phyloP scores from a whole-genome alignment of 2,888 invertebrate genomes.

The Andricus quercusramuli region DNA sequence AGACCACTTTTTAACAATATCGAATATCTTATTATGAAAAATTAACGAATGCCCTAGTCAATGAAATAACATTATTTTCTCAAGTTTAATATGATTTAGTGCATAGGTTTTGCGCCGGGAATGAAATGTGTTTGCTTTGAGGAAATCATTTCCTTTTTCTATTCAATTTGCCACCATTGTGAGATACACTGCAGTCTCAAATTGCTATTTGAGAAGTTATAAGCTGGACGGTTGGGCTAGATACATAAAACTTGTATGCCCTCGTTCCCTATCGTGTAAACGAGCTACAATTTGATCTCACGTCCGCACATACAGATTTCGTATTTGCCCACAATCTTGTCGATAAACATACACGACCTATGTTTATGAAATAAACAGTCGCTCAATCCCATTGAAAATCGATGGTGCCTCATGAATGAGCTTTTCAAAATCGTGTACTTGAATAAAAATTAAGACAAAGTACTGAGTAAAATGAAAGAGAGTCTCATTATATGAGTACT shows the following conservation, averaged over 20 bases:
- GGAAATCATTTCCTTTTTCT: neutral
- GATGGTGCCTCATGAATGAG: neutral
- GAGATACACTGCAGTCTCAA: neutral
- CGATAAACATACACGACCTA: neutral
- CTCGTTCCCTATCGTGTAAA: neutral
- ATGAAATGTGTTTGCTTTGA: no score
- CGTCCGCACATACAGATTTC: neutral
- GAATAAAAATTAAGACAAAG: no score
- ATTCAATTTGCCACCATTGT: neutral
- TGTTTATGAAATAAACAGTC: slow-evolving; percentile 4
- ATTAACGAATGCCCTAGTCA: no score
- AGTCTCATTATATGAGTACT: no score
- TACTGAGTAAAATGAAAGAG: no score
- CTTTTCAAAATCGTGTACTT: neutral
- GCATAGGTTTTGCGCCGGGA: no score
- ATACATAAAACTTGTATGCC: neutral
- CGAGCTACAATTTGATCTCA: neutral
- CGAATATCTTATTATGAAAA: no score
- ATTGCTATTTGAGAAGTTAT: neutral
- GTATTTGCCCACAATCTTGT: slow-evolving; percentile 6
- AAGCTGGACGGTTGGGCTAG: neutral
- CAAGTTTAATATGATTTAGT: no score
- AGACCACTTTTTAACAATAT: no score
- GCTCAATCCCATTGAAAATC: neutral
- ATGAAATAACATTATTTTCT: no score